Conservation (phyloP, 2,113 vertebrate genomes). For the rabbit (Oryctolagus cuniculus) region DNA sequence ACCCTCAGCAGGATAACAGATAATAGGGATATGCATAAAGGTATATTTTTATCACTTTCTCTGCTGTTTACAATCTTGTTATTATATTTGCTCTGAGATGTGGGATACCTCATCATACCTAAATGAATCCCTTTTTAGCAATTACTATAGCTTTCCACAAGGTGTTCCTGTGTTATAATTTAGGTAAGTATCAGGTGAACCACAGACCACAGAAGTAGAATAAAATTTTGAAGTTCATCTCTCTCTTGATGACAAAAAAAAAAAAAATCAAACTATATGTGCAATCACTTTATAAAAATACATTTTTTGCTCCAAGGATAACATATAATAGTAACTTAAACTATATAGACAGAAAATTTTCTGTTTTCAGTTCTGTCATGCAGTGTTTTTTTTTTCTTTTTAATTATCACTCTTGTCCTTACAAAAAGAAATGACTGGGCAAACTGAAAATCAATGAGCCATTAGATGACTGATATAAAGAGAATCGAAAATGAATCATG, state of each 20-base stretch:
- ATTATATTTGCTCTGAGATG: conserved; percentile 49
- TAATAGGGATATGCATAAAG: conserved; percentile 43
- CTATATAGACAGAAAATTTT: neutral
- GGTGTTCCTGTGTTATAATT: neutral
- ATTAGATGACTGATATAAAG: too few species aligned
- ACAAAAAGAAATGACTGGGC: neutral
- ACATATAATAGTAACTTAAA: conserved; percentile 1
- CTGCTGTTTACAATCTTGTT: conserved; percentile 37
- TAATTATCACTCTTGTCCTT: neutral
- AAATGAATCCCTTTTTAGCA: neutral
- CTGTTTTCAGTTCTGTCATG: neutral
- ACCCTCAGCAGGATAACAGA: conserved; percentile 61
- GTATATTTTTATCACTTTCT: conserved; percentile 51
- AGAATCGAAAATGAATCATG: too few species aligned
- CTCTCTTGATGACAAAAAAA: neutral
- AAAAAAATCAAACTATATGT: neutral
- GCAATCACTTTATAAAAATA: conserved; percentile 30
- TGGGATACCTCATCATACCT: conserved; percentile 1
- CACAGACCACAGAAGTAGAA: neutral
- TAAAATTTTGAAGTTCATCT: neutral
- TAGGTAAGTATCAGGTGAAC: neutral
- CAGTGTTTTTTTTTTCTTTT: neutral
- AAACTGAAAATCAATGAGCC: neutral
- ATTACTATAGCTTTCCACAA: conserved; percentile 10
- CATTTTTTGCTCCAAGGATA: conserved; percentile 5